Percentiles rank a stretch among this genome's conserved stretches.
phyloP scores from a whole-genome alignment of 2,888 invertebrate genomes.

The Apotomis turbidana region DNA sequence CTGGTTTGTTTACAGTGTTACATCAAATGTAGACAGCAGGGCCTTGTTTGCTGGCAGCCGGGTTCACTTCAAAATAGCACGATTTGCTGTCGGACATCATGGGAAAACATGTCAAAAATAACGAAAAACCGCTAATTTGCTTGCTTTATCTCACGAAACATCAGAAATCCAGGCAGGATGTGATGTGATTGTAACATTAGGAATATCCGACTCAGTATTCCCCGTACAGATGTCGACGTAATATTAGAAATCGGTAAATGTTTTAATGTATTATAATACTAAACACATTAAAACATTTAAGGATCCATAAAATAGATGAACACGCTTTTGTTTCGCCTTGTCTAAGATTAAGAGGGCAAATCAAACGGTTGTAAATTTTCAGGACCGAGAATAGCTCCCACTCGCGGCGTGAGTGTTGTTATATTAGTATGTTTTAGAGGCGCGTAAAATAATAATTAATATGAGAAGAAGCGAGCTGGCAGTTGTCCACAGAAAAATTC shows the following conservation, averaged over 20 bases:
- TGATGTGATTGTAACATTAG: background rate
- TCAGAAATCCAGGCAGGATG: background rate
- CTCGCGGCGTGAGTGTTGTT: slow-evolving; percentile 69
- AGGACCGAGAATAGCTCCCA: slow-evolving; percentile 64
- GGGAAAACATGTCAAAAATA: slow-evolving; percentile 25
- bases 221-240: slow-evolving; percentile 11
- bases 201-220: background rate
- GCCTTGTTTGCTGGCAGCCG: slow-evolving; percentile 44
- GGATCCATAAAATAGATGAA: slow-evolving; percentile 62
- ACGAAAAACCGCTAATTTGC: slow-evolving; percentile 17
- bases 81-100: slow-evolving; percentile 10
- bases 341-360: slow-evolving; percentile 74
- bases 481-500: slow-evolving; percentile 73
- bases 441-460: slow-evolving; percentile 82
- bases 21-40: slow-evolving; percentile 45
- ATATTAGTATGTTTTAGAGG: slow-evolving; percentile 77
- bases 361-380: slow-evolving; percentile 76
- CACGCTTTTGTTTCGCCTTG: slow-evolving; percentile 64
- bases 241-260: slow-evolving; percentile 37
- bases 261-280: slow-evolving; percentile 34
- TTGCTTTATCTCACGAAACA: background rate
- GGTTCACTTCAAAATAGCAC: slow-evolving; percentile 29
- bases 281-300: slow-evolving; percentile 55
- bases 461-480: slow-evolving; percentile 77
- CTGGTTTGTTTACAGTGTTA: slow-evolving; percentile 46